Evolutionary conservation across 2,113 vertebrate species (phyloP).

Genomic region (Pelmatolapia mariae): DNA sequence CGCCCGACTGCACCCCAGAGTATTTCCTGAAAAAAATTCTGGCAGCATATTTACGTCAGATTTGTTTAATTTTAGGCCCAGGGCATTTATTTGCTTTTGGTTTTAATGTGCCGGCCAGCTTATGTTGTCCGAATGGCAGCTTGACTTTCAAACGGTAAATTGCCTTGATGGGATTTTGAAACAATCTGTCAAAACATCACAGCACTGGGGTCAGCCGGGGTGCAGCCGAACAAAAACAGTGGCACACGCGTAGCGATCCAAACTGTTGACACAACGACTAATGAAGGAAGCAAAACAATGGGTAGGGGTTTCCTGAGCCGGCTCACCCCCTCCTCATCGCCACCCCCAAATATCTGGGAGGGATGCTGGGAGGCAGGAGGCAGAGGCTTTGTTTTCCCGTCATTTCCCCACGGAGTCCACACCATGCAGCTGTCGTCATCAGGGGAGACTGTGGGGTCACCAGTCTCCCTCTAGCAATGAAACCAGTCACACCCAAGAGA

Average conservation of each 20-base stretch:
- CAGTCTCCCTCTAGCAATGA: conserved; percentile 48
- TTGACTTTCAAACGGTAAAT: conserved; percentile 38
- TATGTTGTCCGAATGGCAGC: conserved; percentile 37
- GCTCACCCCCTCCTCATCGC: background rate
- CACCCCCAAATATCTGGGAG: conserved; percentile 31
- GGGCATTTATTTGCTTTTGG: conserved; percentile 51
- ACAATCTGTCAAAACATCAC: conserved; percentile 75
- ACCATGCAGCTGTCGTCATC: conserved; percentile 68
- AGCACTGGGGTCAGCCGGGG: conserved; percentile 55
- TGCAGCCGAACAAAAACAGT: conserved; percentile 67
- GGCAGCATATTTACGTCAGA: conserved; percentile 43
- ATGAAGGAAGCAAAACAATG: conserved; percentile 80
- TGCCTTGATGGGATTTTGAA: conserved; percentile 67
- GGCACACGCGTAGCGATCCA: conserved; percentile 66
- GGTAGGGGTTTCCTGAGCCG: conserved; percentile 71
- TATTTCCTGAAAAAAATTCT: conserved; percentile 47
- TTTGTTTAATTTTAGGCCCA: conserved; percentile 59
- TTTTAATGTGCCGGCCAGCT: conserved; percentile 10
- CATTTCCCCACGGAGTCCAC: conserved; percentile 53
- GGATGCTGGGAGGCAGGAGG: conserved; percentile 39
- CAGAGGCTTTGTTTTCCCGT: conserved; percentile 67
- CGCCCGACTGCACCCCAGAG: conserved; percentile 27
- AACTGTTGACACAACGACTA: conserved; percentile 73
- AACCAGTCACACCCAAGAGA: conserved; percentile 55
- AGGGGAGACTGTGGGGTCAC: conserved; percentile 61